phyloP scores from a whole-genome alignment of 2,888 invertebrate species.

The Blastobasis adustella region DNA sequence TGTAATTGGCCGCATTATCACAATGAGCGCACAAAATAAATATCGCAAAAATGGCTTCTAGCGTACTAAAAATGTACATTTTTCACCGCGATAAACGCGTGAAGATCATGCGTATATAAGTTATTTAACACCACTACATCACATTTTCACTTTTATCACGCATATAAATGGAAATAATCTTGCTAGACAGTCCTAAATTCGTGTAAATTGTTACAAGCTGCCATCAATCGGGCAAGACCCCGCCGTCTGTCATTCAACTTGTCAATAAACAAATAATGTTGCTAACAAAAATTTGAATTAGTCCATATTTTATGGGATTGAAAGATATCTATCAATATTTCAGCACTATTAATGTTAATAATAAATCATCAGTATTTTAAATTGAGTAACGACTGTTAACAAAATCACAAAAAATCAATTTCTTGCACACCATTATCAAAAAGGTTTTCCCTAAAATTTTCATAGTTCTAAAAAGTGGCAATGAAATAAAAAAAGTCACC shows the following conservation, averaged over 20 bases:
- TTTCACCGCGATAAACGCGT: slow-evolving; percentile 51
- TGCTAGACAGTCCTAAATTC: slow-evolving; percentile 48
- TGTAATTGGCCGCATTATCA: slow-evolving; percentile 68
- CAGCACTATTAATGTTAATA: not conserved
- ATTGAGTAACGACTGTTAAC: no score
- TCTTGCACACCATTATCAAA: no score
- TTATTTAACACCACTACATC: slow-evolving; percentile 55
- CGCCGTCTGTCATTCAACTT: slow-evolving; percentile 69
- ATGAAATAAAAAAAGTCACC: not conserved
- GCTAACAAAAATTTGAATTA: slow-evolving; percentile 19
- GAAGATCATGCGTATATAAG: slow-evolving; percentile 43
- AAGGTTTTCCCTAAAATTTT: no score
- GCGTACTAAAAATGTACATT: slow-evolving; percentile 65
- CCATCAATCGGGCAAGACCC: slow-evolving; percentile 62
- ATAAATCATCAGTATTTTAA: no score
- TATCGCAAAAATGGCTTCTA: slow-evolving; percentile 74
- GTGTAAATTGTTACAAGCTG: slow-evolving; percentile 49
- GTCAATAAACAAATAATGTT: slow-evolving; percentile 72
- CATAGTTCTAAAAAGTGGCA: not conserved
- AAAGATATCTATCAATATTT: not conserved
- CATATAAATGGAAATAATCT: slow-evolving; percentile 48
- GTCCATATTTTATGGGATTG: not conserved
- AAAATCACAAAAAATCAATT: no score
- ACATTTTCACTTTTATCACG: slow-evolving; percentile 58
- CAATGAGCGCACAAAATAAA: slow-evolving; percentile 74